phyloP scores from a whole-genome alignment of 2,113 vertebrate species.

The Hyla sarda region DNA sequence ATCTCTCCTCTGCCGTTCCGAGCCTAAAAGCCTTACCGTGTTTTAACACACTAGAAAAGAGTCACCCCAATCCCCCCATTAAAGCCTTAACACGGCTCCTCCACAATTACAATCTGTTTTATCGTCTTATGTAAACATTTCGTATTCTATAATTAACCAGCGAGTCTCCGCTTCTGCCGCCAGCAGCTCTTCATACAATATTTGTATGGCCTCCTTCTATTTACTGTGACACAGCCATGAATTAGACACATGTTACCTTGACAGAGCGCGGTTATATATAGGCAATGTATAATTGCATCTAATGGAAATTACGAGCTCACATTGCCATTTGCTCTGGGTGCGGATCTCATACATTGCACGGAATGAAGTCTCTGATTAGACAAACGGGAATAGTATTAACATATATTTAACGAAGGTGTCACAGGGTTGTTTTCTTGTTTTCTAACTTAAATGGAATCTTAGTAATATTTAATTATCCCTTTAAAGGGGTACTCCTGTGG shows the following conservation, averaged over 20 bases:
- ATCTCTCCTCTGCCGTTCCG: background rate
- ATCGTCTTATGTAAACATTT: constrained; percentile 22
- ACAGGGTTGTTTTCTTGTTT: constrained; percentile 19
- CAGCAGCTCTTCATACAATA: constrained; percentile 35
- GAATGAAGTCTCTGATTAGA: constrained; percentile 40
- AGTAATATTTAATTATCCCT: constrained; percentile 28
- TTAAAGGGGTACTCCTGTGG: too few species aligned
- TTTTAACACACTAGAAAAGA: constrained; percentile 4
- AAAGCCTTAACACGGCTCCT: background rate
- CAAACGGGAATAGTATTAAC: constrained; percentile 38
- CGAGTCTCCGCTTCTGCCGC: too few species aligned
- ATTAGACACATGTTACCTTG: constrained; percentile 41
- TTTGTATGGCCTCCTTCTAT: constrained; percentile 36
- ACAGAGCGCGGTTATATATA: constrained; percentile 35
- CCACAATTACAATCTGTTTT: constrained; percentile 25
- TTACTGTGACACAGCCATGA: constrained; percentile 14
- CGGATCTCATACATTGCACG: constrained; percentile 1
- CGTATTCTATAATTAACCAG: constrained; percentile 31
- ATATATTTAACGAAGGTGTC: constrained; percentile 9
- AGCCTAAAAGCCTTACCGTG: constrained; percentile 8
- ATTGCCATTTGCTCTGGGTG: constrained; percentile 22
- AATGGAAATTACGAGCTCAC: constrained; percentile 45
- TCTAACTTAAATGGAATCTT: constrained; percentile 14
- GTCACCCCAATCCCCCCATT: background rate
- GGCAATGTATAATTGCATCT: constrained; percentile 42